Conservation (phyloP, 35 echinoderm and acorn worm species). For the Ophiothrix spiculata region DNA sequence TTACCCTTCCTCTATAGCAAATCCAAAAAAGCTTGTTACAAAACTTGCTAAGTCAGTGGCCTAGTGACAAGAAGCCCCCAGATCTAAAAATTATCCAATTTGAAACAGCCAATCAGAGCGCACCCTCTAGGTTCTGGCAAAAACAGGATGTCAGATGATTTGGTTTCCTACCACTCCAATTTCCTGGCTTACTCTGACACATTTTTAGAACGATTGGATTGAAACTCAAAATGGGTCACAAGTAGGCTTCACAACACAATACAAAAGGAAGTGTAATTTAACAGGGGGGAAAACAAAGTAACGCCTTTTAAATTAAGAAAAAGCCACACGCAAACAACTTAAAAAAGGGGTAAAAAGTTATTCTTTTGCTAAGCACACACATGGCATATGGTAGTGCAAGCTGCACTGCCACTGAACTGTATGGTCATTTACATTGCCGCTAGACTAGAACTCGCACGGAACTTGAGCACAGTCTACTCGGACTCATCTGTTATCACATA, state of each 20-base stretch:
- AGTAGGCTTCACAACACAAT: not conserved
- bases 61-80: not conserved
- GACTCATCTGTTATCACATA: no score
- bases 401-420: not conserved
- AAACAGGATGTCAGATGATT: slow-evolving; percentile 12
- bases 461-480: no score
- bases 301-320: no score
- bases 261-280: not conserved
- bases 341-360: no score
- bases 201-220: not conserved
- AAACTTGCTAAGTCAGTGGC: not conserved
- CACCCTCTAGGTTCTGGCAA: not conserved
- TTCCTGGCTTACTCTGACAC: not conserved
- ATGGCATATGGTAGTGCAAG: not conserved
- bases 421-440: not conserved
- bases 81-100: not conserved
- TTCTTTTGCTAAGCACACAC: not conserved
- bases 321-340: no score
- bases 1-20: not conserved
- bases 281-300: no score
- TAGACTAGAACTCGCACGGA: not conserved
- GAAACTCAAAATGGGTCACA: not conserved
- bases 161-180: not conserved
- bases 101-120: not conserved
- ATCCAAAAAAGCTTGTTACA: not conserved